Conservation (phyloP, 2,113 vertebrate genomes). For the Ptychochromis oligacanthus region DNA sequence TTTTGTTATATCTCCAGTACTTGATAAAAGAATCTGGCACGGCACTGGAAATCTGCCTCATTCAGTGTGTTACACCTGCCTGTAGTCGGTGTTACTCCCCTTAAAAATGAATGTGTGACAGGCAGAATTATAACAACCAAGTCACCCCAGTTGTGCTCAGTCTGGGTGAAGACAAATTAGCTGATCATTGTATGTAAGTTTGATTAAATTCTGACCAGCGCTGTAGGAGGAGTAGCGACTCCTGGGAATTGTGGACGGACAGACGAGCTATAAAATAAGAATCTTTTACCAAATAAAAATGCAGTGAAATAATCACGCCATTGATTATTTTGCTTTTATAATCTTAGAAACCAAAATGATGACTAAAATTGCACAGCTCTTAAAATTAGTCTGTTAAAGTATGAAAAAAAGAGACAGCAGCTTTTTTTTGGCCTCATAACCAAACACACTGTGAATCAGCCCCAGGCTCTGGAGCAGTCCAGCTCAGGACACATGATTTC, state of each 20-base stretch:
- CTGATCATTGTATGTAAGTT: not conserved
- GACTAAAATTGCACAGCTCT: too few species aligned
- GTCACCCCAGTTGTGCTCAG: not conserved
- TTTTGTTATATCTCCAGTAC: too few species aligned
- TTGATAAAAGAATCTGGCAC: too few species aligned
- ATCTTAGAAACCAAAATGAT: too few species aligned
- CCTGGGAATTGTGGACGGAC: not conserved
- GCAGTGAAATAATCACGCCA: too few species aligned
- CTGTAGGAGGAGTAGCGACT: not conserved
- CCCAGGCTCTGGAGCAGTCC: not conserved
- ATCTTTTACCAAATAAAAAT: too few species aligned
- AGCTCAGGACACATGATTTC: not conserved
- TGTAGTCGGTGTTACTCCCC: not conserved
- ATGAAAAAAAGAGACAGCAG: too few species aligned
- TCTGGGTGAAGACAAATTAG: not conserved
- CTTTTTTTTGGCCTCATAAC: not conserved
- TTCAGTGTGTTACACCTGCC: not conserved
- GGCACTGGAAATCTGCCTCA: too few species aligned
- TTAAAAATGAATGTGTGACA: not conserved
- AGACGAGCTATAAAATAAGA: too few species aligned
- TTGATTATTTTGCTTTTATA: too few species aligned
- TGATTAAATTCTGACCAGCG: not conserved
- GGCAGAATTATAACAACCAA: not conserved
- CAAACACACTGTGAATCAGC: not conserved
- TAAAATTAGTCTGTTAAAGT: too few species aligned